Conservation (phyloP, 1,140 invertebrate genomes). For the Ips typographus region DNA sequence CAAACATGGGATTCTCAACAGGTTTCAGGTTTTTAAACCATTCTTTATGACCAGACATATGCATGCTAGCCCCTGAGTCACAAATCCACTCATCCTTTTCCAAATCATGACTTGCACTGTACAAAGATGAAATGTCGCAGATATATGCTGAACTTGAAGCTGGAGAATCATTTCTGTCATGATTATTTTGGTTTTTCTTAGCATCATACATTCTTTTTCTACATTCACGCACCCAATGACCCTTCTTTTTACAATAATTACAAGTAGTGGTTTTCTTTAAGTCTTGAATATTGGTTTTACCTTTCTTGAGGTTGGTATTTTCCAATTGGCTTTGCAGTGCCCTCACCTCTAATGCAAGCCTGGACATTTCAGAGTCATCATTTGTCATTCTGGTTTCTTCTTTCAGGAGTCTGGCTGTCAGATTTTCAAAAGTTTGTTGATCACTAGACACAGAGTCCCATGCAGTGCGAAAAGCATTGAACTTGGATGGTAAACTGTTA, state of each 20-base stretch:
- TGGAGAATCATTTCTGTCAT: background rate
- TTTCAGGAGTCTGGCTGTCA: slow-evolving; percentile 39
- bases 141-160: slow-evolving; percentile 10
- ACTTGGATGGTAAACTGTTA: slow-evolving; percentile 50
- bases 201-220: slow-evolving; percentile 11
- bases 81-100: slow-evolving; percentile 22
- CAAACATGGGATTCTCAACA: slow-evolving; percentile 16
- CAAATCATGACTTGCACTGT: background rate
- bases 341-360: slow-evolving; percentile 11
- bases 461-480: slow-evolving; percentile 43
- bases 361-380: background rate
- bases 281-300: background rate
- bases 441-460: slow-evolving; percentile 38
- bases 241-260: slow-evolving; percentile 22
- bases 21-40: slow-evolving; percentile 13
- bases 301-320: background rate
- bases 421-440: slow-evolving; percentile 39
- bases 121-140: slow-evolving; percentile 18
- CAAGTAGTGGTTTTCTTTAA: slow-evolving; percentile 19
- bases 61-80: slow-evolving; percentile 22
- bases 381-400: slow-evolving; percentile 36
- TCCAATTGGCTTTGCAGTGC: slow-evolving; percentile 19
- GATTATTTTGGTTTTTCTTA: background rate
- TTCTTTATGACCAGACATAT: slow-evolving; percentile 1
- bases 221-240: slow-evolving; percentile 20